Base-by-base conservation (phyloP, 2,113 vertebrate genomes). In the Plectropomus leopardus region DNA sequence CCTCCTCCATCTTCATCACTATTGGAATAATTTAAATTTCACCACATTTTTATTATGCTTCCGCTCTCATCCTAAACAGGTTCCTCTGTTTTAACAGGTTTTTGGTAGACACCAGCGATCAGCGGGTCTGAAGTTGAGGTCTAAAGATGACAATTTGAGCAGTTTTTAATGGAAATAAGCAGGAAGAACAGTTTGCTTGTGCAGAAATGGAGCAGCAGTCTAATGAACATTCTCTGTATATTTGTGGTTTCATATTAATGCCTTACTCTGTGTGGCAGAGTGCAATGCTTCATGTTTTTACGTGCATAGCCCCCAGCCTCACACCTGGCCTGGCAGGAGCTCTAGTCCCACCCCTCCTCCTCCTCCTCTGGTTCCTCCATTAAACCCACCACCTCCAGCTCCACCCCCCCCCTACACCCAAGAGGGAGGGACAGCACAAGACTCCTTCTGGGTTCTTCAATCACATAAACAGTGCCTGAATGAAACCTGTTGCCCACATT, bases 261-360 rank as follows among this genome's bases (percentile, higher is more conserved):
- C 28, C 30, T 83, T 4, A 10, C 28, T 57, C 57, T 50, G 59
- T 73, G 71, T 72, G 55, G 45, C 73, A 70, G 48, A 81, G 71
- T 78, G 66, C 24, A 69, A 24, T 54, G 76, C 66, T 86, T 87
- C 86, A 51, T 86, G 92, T 94, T 91, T 90, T 86, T 91, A 93
- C 86, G 50, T 89, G 93, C 79, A 89, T 89, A 69, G 92, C 93
- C 90, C 89, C 88, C 81, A 94, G 92, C 77, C 82, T 89, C 88
- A 93, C 92, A 93, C 93, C 92, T 94, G 91, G 90, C 79, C 76
- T 82, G 75, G 82, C 80, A 90, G 69, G 80, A 82, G 73, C 65
- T 78, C 40, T 76, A 53, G 68, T 66, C 81, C 84, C 80, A 80
- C 89, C 84, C 83, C 77, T 69, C 66, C 36, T 83, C 17, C 17